Conservation (phyloP, 2,888 invertebrate species). For the Drosophila paramelanica region DNA sequence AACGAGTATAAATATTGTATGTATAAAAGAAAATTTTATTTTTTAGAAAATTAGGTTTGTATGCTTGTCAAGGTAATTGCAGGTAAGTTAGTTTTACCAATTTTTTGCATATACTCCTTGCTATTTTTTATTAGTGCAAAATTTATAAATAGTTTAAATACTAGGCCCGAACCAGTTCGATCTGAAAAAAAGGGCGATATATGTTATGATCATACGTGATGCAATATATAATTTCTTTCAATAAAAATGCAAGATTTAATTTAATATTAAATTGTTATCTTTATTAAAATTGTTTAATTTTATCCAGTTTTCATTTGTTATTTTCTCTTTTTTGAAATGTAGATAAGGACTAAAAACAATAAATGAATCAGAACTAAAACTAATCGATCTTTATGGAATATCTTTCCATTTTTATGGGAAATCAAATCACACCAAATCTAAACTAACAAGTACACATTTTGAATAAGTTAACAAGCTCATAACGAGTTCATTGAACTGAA, state of each 20-base stretch:
- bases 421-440: constrained; percentile 40
- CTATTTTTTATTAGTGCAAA: too few relatives aligned
- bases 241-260: constrained; percentile 14
- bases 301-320: constrained; percentile 32
- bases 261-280: constrained; percentile 60
- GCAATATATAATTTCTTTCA: neutral
- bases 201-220: too few relatives aligned
- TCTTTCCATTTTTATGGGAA: constrained; percentile 9
- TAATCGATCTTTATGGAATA: constrained; percentile 6
- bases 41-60: too few relatives aligned
- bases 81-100: too few relatives aligned
- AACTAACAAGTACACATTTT: constrained; percentile 37
- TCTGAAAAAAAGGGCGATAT: too few relatives aligned
- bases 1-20: too few relatives aligned
- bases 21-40: too few relatives aligned
- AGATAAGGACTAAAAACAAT: constrained; percentile 26
- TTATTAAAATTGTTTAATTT: constrained; percentile 66
- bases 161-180: too few relatives aligned
- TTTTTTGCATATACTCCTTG: too few relatives aligned
- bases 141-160: too few relatives aligned
- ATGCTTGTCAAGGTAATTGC: too few relatives aligned
- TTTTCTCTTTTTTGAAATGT: constrained; percentile 21
- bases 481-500: constrained; percentile 22
- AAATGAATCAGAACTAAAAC: constrained; percentile 10
- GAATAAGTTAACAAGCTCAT: constrained; percentile 3